Evolutionary conservation across 2,113 vertebrate genomes (phyloP).

Genomic region (Etheostoma cragini): DNA sequence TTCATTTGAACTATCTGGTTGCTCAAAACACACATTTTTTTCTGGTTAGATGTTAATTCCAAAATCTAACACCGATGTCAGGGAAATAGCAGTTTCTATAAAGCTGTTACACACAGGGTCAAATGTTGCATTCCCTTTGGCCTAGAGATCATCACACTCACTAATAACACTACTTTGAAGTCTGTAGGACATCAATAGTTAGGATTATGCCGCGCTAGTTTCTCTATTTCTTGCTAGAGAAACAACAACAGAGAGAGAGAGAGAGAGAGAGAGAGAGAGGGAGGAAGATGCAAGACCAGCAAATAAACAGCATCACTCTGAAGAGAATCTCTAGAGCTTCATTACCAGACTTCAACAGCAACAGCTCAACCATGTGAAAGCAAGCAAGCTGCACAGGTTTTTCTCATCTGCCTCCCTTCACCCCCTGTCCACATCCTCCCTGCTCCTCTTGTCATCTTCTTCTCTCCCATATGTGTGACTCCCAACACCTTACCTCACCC

Average conservation of each 20-base stretch:
- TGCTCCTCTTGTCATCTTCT: conserved; percentile 27
- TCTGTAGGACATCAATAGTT: conserved; percentile 28
- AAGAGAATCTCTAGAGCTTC: conserved; percentile 64
- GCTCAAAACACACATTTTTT: background rate
- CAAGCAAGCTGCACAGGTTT: conserved; percentile 51
- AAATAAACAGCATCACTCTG: conserved; percentile 46
- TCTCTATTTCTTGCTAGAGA: conserved; percentile 27
- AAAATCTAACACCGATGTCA: background rate
- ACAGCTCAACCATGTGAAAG: conserved; percentile 52
- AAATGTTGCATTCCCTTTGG: conserved; percentile 62
- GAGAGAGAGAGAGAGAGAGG: conserved; percentile 8
- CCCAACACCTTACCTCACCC: conserved; percentile 15
- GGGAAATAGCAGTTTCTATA: conserved; percentile 37
- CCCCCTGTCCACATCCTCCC: background rate
- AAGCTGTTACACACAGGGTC: conserved; percentile 46
- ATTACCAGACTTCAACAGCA: conserved; percentile 68
- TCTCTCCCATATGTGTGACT: conserved; percentile 13
- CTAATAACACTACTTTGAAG: conserved; percentile 12
- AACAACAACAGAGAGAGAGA: background rate
- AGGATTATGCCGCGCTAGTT: conserved; percentile 31
- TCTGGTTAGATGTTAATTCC: background rate
- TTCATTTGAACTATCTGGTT: background rate
- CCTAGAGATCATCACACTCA: background rate
- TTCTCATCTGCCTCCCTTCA: conserved; percentile 26
- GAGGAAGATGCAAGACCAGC: conserved; percentile 27